Evolutionary conservation across 2,113 vertebrate species (phyloP).

Genomic region (Dryoscopus gambensis): DNA sequence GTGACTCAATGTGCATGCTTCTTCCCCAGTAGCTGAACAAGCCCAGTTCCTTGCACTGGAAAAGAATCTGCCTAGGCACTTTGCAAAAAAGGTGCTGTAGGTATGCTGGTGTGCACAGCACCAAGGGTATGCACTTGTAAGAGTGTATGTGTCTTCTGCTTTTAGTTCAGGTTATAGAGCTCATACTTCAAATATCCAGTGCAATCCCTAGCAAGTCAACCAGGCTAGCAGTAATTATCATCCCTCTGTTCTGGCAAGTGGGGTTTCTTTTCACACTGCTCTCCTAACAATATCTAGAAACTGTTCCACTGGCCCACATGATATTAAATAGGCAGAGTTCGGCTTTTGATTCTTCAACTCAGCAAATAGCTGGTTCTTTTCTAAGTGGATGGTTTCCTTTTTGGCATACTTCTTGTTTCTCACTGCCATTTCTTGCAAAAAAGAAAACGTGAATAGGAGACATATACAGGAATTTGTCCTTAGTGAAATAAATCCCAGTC

Average conservation of each 20-base stretch:
- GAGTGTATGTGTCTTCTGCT: background rate
- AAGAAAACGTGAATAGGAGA: background rate
- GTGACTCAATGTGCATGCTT: background rate
- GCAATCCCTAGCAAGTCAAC: background rate
- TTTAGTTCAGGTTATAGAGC: background rate
- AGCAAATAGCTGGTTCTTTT: background rate
- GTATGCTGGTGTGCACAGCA: fast-evolving
- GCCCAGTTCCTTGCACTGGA: background rate
- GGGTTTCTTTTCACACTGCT: background rate
- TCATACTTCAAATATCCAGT: background rate
- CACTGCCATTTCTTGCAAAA: background rate
- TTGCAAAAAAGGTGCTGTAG: background rate
- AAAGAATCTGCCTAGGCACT: background rate
- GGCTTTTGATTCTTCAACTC: background rate
- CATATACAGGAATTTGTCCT: background rate
- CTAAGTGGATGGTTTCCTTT: background rate
- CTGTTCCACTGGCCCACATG: background rate
- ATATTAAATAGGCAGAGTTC: background rate
- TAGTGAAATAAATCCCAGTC: background rate
- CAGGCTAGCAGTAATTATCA: background rate
- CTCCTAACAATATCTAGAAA: background rate
- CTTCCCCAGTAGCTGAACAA: background rate
- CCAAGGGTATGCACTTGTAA: background rate
- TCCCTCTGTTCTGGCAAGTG: background rate
- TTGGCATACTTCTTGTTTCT: background rate